These are phyloP conservation scores for Atlantisia rogersi DNA, from an alignment of 2,113 vertebrate species.

Conservation along the genomic window DNA sequence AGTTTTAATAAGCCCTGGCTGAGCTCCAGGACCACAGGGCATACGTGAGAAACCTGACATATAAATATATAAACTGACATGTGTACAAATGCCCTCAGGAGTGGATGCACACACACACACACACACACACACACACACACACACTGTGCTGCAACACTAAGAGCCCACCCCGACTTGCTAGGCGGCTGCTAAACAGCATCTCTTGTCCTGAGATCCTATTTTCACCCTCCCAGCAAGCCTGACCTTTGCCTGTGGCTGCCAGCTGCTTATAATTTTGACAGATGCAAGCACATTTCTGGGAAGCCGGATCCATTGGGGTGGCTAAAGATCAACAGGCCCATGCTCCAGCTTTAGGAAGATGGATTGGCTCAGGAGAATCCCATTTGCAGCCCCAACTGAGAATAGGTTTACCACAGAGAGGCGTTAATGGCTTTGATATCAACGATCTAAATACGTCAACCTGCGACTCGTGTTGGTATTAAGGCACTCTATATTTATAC, in stretches of 20 bases:
- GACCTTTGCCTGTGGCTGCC: conserved; percentile 79
- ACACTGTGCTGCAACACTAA: neutral
- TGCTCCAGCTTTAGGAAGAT: conserved; percentile 76
- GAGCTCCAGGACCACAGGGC: neutral
- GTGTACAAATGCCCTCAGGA: neutral
- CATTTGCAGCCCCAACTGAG: conserved; percentile 61
- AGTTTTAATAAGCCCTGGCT: conserved; percentile 11
- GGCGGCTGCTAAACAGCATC: conserved; percentile 59
- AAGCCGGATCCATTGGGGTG: conserved; percentile 69
- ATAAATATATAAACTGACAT: neutral
- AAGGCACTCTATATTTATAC: conserved; percentile 75
- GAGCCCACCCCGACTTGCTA: neutral
- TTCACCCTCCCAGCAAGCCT: conserved; percentile 80
- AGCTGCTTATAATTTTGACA: conserved; percentile 82
- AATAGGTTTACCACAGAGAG: conserved; percentile 60
- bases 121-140: no score
- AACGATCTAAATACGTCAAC: conserved; percentile 76
- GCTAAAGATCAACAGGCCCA: conserved; percentile 70
- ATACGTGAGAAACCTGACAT: neutral
- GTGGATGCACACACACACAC: neutral
- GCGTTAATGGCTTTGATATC: conserved; percentile 79
- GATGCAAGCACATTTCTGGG: conserved; percentile 82
- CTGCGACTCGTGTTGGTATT: conserved; percentile 48
- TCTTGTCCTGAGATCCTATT: conserved; percentile 83
- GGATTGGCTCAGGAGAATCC: conserved; percentile 72